phyloP scores from a whole-genome alignment of 2,888 invertebrate species.

The Dione vanillae region DNA sequence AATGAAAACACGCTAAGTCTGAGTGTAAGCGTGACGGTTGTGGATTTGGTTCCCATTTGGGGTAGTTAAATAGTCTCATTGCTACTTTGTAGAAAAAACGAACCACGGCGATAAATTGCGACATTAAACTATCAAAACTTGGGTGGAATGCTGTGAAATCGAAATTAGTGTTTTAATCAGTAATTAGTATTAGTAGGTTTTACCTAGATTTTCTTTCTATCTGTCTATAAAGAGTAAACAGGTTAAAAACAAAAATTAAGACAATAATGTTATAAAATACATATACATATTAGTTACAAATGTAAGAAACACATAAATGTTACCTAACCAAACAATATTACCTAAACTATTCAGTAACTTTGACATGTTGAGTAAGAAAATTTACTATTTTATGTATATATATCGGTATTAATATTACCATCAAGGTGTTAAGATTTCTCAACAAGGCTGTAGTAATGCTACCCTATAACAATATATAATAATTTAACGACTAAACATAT shows the following conservation, averaged over 20 bases:
- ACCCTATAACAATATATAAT: conserved; percentile 8
- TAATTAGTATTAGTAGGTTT: too few species aligned
- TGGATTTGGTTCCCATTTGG: too few species aligned
- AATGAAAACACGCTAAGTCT: background rate
- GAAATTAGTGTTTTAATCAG: too few species aligned
- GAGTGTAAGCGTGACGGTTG: too few species aligned
- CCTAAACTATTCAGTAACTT: background rate
- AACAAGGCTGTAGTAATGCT: background rate
- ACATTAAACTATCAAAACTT: too few species aligned
- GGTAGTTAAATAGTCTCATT: too few species aligned
- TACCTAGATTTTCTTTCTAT: too few species aligned
- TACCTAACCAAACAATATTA: background rate
- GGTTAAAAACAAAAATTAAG: background rate
- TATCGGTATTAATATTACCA: background rate
- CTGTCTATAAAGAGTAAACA: too few species aligned
- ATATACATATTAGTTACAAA: background rate
- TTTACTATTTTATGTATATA: too few species aligned
- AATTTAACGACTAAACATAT: conserved; percentile 12
- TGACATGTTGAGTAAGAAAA: background rate
- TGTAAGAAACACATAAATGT: background rate
- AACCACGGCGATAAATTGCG: too few species aligned
- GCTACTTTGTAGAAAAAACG: too few species aligned
- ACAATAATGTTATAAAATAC: background rate
- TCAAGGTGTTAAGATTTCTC: background rate
- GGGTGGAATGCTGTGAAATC: too few species aligned